Evolutionary conservation across 2,113 vertebrate species (phyloP).

Genomic region (Scomber scombrus): DNA sequence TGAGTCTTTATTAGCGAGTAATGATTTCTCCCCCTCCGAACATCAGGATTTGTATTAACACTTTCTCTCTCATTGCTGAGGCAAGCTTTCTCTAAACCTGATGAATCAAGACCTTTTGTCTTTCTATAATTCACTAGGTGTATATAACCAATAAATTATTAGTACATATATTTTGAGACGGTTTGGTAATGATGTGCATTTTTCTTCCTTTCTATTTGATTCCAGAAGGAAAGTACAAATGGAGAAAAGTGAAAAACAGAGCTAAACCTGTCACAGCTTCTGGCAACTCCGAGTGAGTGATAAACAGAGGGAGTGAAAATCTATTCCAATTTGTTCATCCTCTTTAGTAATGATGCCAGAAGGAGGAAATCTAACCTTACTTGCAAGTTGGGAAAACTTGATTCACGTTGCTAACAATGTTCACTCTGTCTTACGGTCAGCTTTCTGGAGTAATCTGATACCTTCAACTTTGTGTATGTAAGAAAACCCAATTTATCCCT

Average conservation of each 20-base stretch:
- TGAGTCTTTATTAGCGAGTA: conserved; percentile 52
- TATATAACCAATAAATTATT: no score
- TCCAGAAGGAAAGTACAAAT: background rate
- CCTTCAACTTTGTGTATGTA: no score
- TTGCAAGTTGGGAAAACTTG: no score
- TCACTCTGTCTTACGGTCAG: no score
- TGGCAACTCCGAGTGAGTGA: background rate
- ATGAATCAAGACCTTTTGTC: background rate
- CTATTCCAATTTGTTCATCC: background rate
- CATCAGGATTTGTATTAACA: conserved; percentile 3
- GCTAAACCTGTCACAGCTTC: background rate
- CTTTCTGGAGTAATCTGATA: no score
- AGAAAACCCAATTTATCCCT: no score
- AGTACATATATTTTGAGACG: no score
- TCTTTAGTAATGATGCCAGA: background rate
- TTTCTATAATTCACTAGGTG: no score
- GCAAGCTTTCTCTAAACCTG: background rate
- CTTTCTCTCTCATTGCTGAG: background rate
- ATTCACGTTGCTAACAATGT: no score
- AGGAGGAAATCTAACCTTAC: background rate
- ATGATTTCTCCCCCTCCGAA: conserved; percentile 21
- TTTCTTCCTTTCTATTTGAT: no score
- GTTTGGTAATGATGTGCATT: no score
- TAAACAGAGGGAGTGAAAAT: background rate
- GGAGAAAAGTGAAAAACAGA: background rate